Percentiles rank a stretch among this genome's conserved stretches.
These are phyloP conservation scores for Cynodonichthys magdalenae DNA, from an alignment of 2,797 vertebrate genomes.

Conservation along the genomic window DNA sequence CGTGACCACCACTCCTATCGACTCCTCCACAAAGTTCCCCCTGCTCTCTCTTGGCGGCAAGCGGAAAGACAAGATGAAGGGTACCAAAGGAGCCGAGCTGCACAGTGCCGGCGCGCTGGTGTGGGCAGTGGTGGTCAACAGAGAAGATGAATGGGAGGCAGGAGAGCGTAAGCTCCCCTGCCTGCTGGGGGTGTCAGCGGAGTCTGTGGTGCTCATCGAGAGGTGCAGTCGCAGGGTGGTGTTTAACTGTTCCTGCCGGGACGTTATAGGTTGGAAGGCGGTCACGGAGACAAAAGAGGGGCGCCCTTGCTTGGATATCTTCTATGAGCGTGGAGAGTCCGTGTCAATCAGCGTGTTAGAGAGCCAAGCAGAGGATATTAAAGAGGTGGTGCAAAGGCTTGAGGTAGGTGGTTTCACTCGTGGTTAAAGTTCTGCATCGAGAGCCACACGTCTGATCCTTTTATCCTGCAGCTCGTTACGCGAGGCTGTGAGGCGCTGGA, in stretches of 20 bases:
- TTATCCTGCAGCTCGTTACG: constrained; percentile 84
- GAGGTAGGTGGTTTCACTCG: constrained; percentile 79
- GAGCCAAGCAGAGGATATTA: constrained; percentile 84
- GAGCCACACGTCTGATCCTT: neutral
- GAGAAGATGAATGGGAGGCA: constrained; percentile 50
- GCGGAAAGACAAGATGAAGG: constrained; percentile 86
- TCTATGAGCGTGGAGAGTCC: constrained; percentile 87
- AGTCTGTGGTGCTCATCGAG: constrained; percentile 88
- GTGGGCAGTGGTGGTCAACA: constrained; percentile 82
- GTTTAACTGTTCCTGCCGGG: constrained; percentile 91
- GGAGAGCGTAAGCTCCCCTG: constrained; percentile 76
- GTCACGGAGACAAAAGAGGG: constrained; percentile 75
- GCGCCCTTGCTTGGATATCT: constrained; percentile 87
- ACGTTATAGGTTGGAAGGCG: constrained; percentile 91
- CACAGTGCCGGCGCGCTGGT: constrained; percentile 86
- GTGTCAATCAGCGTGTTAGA: constrained; percentile 82
- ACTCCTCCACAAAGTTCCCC: constrained; percentile 90
- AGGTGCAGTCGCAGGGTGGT: constrained; percentile 82
- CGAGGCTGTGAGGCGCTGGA: constrained; percentile 90
- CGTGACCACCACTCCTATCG: constrained; percentile 89
- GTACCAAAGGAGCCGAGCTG: constrained; percentile 82
- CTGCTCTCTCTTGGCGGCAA: constrained; percentile 87
- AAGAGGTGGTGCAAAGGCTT: constrained; percentile 89
- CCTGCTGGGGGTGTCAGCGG: constrained; percentile 86
- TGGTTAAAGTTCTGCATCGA: neutral